Evolutionary conservation across 2,888 invertebrate genomes (phyloP).

Genomic region (Brachylomia viminalis): DNA sequence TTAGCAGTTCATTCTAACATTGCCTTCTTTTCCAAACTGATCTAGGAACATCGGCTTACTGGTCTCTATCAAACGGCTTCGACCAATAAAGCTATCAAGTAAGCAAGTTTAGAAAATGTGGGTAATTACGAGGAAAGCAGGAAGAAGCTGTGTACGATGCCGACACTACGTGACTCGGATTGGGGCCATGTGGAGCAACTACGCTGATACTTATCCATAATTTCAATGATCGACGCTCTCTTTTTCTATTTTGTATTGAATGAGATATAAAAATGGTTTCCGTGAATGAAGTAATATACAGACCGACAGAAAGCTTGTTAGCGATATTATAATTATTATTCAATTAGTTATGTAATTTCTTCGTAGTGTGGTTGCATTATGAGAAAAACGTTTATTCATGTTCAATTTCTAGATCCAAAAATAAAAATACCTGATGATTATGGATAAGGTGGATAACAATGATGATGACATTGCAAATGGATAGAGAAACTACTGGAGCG

Average conservation of each 20-base stretch:
- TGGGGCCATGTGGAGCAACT: conserved; percentile 57
- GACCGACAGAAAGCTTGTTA: conserved; percentile 21
- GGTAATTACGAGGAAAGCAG: conserved; percentile 58
- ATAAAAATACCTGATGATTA: not conserved
- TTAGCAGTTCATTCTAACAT: not conserved
- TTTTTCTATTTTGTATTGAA: conserved; percentile 51
- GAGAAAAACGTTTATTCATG: not conserved
- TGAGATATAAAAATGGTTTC: conserved; percentile 38
- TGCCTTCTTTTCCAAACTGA: not conserved
- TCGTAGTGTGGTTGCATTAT: not conserved
- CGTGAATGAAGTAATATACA: conserved; percentile 36
- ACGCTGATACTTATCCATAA: conserved; percentile 48
- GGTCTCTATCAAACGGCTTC: not conserved
- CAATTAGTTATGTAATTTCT: conserved; percentile 3
- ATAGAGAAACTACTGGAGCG: too few relatives aligned
- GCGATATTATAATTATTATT: conserved; percentile 3
- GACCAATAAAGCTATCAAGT: conserved; percentile 11
- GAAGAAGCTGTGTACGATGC: conserved; percentile 48
- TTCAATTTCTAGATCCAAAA: not conserved
- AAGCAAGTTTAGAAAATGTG: conserved; percentile 57
- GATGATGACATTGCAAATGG: not conserved
- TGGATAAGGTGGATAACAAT: not conserved
- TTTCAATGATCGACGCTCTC: conserved; percentile 42
- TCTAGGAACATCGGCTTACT: not conserved
- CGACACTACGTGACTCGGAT: conserved; percentile 54